Conservation (phyloP, 1,140 invertebrate species). For the Pectinophora gossypiella region DNA sequence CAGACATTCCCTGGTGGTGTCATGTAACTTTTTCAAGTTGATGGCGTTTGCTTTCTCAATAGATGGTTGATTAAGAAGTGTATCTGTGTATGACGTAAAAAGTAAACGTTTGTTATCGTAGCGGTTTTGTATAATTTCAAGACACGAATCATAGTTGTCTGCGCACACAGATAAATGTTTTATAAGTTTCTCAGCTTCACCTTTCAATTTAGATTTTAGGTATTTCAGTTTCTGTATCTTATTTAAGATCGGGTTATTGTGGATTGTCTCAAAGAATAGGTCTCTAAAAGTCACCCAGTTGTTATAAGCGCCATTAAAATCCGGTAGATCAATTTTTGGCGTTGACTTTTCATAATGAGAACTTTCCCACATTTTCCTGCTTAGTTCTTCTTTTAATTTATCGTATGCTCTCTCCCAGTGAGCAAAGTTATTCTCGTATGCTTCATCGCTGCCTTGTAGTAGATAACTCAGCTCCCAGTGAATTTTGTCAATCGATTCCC, state of each 20-base stretch:
- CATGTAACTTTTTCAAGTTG: neutral
- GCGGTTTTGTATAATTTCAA: neutral
- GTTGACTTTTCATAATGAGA: neutral
- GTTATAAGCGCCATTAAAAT: neutral
- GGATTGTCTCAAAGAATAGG: neutral
- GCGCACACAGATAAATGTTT: neutral
- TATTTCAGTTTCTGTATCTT: neutral
- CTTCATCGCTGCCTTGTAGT: neutral
- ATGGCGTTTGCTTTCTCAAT: neutral
- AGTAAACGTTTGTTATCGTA: neutral
- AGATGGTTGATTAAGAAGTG: neutral
- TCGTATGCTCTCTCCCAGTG: neutral
- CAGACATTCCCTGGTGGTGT: neutral
- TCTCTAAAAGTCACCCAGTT: neutral
- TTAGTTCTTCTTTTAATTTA: neutral
- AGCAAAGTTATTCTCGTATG: neutral
- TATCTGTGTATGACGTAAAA: neutral
- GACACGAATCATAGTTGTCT: neutral
- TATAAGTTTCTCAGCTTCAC: neutral
- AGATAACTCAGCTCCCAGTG: neutral
- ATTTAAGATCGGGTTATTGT: neutral
- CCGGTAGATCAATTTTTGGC: neutral
- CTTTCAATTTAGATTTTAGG: neutral
- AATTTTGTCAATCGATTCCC: neutral
- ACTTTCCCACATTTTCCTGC: neutral